These are phyloP conservation scores for Eidolon helvum DNA, from an alignment of 2,113 vertebrate species.

Conservation along the genomic window DNA sequence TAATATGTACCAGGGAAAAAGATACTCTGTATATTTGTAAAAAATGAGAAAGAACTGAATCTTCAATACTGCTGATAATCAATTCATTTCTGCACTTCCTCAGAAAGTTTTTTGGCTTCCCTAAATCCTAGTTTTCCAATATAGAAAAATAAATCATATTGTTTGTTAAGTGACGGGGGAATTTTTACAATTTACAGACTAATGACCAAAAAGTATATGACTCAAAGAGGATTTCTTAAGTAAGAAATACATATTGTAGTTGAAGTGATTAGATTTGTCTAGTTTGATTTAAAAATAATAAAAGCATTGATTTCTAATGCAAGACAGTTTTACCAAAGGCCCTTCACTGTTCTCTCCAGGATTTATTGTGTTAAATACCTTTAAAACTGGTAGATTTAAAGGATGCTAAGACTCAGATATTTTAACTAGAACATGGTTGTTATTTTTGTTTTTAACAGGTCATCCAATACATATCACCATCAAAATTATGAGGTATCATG, in stretches of 20 bases:
- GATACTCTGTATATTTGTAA: neutral
- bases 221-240: neutral
- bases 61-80: neutral
- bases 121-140: neutral
- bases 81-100: neutral
- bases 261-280: neutral
- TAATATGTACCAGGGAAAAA: neutral
- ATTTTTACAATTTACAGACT: neutral
- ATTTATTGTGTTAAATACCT: constrained; percentile 10
- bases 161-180: neutral
- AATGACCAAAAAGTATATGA: neutral
- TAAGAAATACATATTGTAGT: constrained; percentile 16
- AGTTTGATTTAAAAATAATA: constrained; percentile 26
- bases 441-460: constrained; percentile 30
- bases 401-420: neutral
- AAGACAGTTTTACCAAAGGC: neutral
- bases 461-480: neutral
- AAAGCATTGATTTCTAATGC: neutral
- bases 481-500: neutral
- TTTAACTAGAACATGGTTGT: neutral
- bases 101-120: neutral
- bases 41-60: neutral
- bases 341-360: neutral
- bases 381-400: neutral
- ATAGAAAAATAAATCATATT: neutral